These are phyloP conservation scores for Gambusia holbrooki DNA, from an alignment of 2,113 vertebrate species.

Conservation along the genomic window DNA sequence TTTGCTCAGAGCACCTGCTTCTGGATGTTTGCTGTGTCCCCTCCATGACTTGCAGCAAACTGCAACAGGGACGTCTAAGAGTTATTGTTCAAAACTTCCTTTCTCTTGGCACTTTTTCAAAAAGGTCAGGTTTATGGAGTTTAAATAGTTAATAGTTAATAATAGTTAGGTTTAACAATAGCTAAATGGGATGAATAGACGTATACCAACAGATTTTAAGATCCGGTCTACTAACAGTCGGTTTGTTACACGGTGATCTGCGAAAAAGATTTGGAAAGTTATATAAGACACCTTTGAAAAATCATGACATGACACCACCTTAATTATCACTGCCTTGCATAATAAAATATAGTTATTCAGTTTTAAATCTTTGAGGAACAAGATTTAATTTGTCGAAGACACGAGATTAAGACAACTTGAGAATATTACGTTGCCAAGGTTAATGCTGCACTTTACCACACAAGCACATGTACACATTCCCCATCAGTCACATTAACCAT, in stretches of 20 bases:
- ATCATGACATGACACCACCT: neutral
- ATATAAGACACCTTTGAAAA: neutral
- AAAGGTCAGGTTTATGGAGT: too few species aligned
- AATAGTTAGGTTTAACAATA: too few species aligned
- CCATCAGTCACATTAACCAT: conserved; percentile 72
- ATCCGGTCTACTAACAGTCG: neutral
- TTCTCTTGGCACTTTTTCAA: too few species aligned
- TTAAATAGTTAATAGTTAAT: too few species aligned
- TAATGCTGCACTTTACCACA: conserved; percentile 38
- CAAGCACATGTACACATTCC: conserved; percentile 27
- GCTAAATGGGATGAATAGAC: too few species aligned
- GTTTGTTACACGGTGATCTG: neutral
- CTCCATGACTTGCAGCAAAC: too few species aligned
- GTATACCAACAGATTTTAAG: too few species aligned
- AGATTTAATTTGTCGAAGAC: neutral
- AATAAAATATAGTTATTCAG: neutral
- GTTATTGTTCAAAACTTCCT: too few species aligned
- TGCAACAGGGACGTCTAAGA: too few species aligned
- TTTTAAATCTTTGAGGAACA: neutral
- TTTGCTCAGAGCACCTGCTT: too few species aligned
- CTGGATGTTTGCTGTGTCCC: too few species aligned
- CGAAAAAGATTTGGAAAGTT: neutral
- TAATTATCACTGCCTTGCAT: neutral
- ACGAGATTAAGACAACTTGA: conserved; percentile 42
- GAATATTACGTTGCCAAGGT: conserved; percentile 40